Evolutionary conservation across 64 coral and sea anemone genomes (phyloP).

Genomic region (Exaiptasia diaphana): DNA sequence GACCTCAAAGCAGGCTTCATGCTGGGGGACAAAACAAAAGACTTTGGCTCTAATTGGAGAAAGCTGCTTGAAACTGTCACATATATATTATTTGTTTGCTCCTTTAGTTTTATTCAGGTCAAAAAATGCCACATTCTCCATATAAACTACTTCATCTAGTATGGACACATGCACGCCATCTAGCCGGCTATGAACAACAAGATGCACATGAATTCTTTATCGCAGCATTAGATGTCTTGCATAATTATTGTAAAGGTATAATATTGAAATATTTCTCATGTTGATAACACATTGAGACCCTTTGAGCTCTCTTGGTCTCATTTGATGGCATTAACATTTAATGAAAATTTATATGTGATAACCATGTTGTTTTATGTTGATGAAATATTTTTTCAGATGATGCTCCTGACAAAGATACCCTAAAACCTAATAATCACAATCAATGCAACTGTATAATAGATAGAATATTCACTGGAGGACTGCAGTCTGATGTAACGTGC

Average conservation of each 20-base stretch:
- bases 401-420: slow-evolving; percentile 66
- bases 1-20: too few species aligned
- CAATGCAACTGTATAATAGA: slow-evolving; percentile 99
- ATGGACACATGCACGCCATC: slow-evolving; percentile 92
- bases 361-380: too few species aligned
- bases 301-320: too few species aligned
- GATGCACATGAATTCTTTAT: slow-evolving; percentile 99
- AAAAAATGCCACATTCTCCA: slow-evolving; percentile 90
- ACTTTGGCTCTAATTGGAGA: too few species aligned
- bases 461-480: slow-evolving; percentile 94
- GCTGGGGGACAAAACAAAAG: too few species aligned
- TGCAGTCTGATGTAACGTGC: slow-evolving; percentile 93
- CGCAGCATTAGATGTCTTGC: slow-evolving; percentile 90
- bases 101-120: slow-evolving; percentile 89
- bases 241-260: slow-evolving; percentile 98
- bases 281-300: too few species aligned
- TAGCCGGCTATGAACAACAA: slow-evolving; percentile 97
- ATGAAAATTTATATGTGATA: too few species aligned
- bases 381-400: too few species aligned
- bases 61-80: too few species aligned
- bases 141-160: slow-evolving; percentile 93
- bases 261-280: too few species aligned
- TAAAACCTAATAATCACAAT: slow-evolving; percentile 90
- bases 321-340: too few species aligned
- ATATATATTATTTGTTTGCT: neutral